Conservation (phyloP, 2,113 vertebrate species). For the Phocoena phocoena region DNA sequence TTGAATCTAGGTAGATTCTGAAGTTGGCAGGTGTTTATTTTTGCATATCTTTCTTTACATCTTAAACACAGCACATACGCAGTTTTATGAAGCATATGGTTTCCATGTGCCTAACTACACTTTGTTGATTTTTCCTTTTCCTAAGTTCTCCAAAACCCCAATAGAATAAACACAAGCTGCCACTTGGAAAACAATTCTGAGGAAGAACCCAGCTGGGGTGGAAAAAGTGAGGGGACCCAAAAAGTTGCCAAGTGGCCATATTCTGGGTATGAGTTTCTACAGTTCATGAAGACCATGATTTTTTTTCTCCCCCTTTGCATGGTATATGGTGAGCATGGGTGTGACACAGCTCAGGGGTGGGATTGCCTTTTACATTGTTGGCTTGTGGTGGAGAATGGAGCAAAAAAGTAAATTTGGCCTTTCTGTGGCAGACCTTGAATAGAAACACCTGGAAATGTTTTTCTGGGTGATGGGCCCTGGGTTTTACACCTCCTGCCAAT, state of each 20-base stretch:
- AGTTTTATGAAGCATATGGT: conserved; percentile 66
- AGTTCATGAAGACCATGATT: neutral
- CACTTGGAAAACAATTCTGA: conserved; percentile 62
- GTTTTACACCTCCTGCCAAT: neutral
- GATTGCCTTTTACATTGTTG: neutral
- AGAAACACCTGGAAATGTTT: neutral
- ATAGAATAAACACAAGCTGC: conserved; percentile 74
- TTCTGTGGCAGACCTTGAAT: neutral
- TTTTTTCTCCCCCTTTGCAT: neutral
- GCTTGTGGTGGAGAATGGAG: neutral
- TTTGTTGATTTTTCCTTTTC: conserved; percentile 66
- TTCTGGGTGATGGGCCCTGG: neutral
- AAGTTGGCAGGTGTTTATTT: conserved; percentile 66
- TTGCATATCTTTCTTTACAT: conserved; percentile 34
- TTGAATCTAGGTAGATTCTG: neutral
- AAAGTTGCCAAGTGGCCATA: neutral
- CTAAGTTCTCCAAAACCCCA: conserved; percentile 47
- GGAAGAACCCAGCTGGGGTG: neutral
- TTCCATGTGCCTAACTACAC: conserved; percentile 55
- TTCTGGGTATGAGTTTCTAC: neutral
- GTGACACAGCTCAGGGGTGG: neutral
- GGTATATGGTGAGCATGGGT: neutral
- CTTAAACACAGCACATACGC: conserved; percentile 33
- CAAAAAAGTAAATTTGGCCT: neutral
- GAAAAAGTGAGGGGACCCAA: neutral